phyloP scores from a whole-genome alignment of 2,888 invertebrate genomes.

The Lumbricus terrestris region DNA sequence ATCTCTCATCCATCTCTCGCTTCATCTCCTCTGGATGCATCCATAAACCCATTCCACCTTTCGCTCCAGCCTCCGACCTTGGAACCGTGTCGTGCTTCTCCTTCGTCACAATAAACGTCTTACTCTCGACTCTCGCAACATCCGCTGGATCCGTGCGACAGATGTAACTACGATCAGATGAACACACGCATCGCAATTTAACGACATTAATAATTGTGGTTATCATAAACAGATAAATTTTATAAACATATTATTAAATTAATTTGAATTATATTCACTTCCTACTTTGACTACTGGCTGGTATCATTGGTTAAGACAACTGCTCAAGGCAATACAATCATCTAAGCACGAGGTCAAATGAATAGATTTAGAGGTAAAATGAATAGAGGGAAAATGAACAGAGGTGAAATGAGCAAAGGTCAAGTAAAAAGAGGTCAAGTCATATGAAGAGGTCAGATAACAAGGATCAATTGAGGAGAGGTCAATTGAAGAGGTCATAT shows the following conservation, averaged over 20 bases:
- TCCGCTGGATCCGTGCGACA: constrained; percentile 85
- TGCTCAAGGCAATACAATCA: too few species aligned
- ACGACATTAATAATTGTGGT: background rate
- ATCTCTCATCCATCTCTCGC: constrained; percentile 76
- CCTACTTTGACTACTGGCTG: too few species aligned
- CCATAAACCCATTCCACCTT: constrained; percentile 89
- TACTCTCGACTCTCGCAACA: constrained; percentile 94
- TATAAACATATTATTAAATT: background rate
- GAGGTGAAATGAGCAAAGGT: too few species aligned
- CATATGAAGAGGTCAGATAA: too few species aligned
- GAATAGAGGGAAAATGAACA: too few species aligned
- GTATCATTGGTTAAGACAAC: too few species aligned
- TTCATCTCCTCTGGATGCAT: constrained; percentile 81
- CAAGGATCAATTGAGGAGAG: too few species aligned
- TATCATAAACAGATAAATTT: background rate
- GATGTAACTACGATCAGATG: constrained; percentile 18
- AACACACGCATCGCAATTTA: background rate
- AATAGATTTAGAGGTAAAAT: too few species aligned
- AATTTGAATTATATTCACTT: too few species aligned
- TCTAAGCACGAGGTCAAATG: too few species aligned
- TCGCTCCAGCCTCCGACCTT: constrained; percentile 74
- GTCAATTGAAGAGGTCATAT: too few species aligned
- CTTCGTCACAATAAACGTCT: constrained; percentile 89
- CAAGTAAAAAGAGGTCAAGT: too few species aligned
- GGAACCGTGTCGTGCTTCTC: constrained; percentile 80